Evolutionary conservation across 2,113 vertebrate genomes (phyloP), one percentile per base, ranked within the genome.

Genomic region (Cyprinus carpio): DNA sequence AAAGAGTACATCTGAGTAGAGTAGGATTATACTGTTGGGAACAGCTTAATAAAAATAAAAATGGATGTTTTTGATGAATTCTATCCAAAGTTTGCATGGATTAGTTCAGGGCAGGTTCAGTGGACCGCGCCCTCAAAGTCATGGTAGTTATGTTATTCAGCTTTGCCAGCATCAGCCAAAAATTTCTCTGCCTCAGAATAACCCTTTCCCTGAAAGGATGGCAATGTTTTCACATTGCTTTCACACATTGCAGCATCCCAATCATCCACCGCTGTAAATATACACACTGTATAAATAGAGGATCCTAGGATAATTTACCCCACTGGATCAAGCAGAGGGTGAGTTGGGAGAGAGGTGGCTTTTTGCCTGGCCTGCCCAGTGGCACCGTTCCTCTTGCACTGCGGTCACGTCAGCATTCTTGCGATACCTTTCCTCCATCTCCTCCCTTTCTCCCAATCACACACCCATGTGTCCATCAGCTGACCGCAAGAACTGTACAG

Each of bases 281-380:
- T 91, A 93, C 90, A 84, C 82, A 90, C 85, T 84, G 37, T 94
- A 95, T 94, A 94, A 92, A 95, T 94, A 94, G 93, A 91, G 90
- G 90, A 94, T 88, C 90, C 91, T 89, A 89, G 92, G 92, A 92
- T 87, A 93, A 92, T 90, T 80, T 90, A 93, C 92, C 91, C 92
- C 89, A 90, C 91, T 91, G 89, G 89, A 93, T 94, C 88, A 87
- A 86, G 87, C 90, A 92, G 90, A 90, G 46, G 25, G 86, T 88
- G 80, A 79, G 75, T 31, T 75, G 56, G 78, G 58, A 88, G 90
- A 90, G 62, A 90, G 90, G 91, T 92, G 91, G 87, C 88, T 86
- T 90, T 91, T 89, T 90, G 83, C 86, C 90, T 86, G 71, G 88
- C 87, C 88, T 87, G 75, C 67, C 43, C 43, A 85, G 87, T 92